Evolutionary conservation across 2,888 invertebrate species (phyloP).

Genomic region (Heliconius ismenius): DNA sequence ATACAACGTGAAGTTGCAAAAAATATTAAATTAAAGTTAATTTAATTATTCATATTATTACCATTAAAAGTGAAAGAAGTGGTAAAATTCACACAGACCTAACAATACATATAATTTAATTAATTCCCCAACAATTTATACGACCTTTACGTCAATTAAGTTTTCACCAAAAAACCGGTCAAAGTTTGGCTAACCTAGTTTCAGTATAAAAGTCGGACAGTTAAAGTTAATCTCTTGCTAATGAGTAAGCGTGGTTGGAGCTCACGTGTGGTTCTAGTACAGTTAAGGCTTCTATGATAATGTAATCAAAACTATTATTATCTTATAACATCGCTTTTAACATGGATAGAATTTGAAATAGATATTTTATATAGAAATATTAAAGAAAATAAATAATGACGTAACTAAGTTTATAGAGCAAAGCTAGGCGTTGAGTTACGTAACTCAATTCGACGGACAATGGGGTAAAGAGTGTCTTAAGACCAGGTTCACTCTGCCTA

Average conservation of each 20-base stretch:
- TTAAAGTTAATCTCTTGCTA: constrained; percentile 20
- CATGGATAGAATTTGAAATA: too few species aligned
- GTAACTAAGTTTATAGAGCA: too few species aligned
- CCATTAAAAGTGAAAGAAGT: background rate
- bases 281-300: constrained; percentile 14
- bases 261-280: background rate
- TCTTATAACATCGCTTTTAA: background rate
- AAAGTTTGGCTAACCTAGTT: constrained; percentile 8
- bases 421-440: too few species aligned
- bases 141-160: background rate
- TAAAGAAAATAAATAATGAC: too few species aligned
- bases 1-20: too few species aligned
- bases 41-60: too few species aligned
- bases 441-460: too few species aligned
- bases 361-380: too few species aligned
- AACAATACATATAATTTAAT: background rate
- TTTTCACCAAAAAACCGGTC: constrained; percentile 15
- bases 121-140: background rate
- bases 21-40: too few species aligned
- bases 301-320: background rate
- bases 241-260: constrained; percentile 2
- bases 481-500: too few species aligned
- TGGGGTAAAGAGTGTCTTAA: too few species aligned
- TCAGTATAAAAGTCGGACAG: constrained; percentile 8
- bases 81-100: background rate